A percentile compares a stretch with the other conserved stretches of the same genome.
Conservation (phyloP, 2,113 vertebrate species). For the Procavia capensis region DNA sequence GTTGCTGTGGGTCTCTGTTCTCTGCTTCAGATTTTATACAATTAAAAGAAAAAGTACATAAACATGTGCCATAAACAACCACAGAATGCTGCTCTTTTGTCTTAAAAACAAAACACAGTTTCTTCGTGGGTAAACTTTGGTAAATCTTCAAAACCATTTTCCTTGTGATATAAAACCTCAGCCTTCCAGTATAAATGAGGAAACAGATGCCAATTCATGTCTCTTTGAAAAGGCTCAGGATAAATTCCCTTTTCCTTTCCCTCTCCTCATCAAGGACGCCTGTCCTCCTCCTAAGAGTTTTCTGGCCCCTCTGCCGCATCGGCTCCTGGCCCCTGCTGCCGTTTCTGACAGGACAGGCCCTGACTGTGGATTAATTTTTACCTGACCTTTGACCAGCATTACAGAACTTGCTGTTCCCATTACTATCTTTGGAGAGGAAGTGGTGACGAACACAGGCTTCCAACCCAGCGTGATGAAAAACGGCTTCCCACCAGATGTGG, state of each 20-base stretch:
- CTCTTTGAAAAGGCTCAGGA: conserved; percentile 53
- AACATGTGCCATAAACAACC: conserved; percentile 27
- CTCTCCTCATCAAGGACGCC: neutral
- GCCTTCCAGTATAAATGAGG: conserved; percentile 54
- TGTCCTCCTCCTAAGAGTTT: neutral
- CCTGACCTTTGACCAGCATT: conserved; percentile 30
- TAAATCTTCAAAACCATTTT: conserved; percentile 68
- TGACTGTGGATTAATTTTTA: conserved; percentile 36
- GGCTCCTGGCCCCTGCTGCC: neutral
- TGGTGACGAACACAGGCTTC: conserved; percentile 19
- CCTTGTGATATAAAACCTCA: conserved; percentile 45
- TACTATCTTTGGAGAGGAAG: conserved; percentile 65
- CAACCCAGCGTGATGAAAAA: neutral
- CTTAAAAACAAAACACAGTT: conserved; percentile 46
- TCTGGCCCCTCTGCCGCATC: conserved; percentile 36
- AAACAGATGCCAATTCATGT: conserved; percentile 58
- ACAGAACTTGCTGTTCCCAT: conserved; percentile 37
- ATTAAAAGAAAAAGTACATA: conserved; percentile 45
- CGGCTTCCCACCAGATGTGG: conserved; percentile 50
- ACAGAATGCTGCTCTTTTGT: conserved; percentile 58
- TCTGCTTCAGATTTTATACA: conserved; percentile 11
- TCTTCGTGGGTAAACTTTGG: conserved; percentile 54
- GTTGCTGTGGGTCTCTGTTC: neutral
- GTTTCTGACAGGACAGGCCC: neutral
- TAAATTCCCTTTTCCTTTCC: neutral